Evolutionary conservation across 1,140 invertebrate species (phyloP).

Genomic region (Agrypnia vestita): DNA sequence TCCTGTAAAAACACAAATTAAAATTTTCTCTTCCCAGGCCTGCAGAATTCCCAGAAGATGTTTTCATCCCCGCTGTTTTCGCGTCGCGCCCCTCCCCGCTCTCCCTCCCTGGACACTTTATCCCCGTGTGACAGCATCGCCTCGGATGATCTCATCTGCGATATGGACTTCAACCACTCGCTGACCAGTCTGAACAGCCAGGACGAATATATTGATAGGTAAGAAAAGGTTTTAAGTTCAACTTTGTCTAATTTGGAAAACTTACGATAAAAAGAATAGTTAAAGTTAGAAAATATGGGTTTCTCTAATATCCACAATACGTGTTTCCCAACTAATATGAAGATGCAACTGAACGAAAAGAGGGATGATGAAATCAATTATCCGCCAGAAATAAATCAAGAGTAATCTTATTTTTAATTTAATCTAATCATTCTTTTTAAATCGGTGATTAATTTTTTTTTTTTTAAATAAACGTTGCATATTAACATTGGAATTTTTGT

Average conservation of each 20-base stretch:
- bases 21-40: not conserved
- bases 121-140: conserved; percentile 85
- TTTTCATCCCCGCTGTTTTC: conserved; percentile 61
- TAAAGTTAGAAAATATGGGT: too few species aligned
- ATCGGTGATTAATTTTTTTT: too few species aligned
- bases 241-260: not conserved
- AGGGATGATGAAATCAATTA: too few species aligned
- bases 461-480: too few species aligned
- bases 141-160: conserved; percentile 88
- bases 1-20: not conserved
- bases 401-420: too few species aligned
- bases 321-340: too few species aligned
- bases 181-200: conserved; percentile 79
- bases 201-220: conserved; percentile 81
- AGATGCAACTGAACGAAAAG: too few species aligned
- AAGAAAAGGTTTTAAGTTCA: conserved; percentile 47
- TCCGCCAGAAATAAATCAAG: too few species aligned
- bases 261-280: not conserved
- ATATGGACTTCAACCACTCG: conserved; percentile 79
- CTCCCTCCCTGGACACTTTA: conserved; percentile 82
- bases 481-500: too few species aligned
- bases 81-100: conserved; percentile 73
- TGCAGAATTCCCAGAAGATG: conserved; percentile 38
- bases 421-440: too few species aligned
- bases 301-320: too few species aligned